Conservation (phyloP, 2,113 vertebrate species). For the Ammospiza nelsoni region DNA sequence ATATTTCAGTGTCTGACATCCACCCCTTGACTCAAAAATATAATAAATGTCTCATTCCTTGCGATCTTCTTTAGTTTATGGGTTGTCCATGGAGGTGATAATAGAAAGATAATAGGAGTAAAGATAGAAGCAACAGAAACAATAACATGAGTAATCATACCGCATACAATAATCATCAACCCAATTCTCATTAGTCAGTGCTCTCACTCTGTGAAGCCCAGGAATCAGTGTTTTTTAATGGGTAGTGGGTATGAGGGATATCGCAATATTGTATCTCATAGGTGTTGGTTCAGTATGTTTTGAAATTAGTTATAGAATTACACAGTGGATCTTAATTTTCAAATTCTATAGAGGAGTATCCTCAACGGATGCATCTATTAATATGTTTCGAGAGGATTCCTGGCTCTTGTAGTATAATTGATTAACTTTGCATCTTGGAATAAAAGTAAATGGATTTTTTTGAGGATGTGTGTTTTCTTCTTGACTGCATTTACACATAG, state of each 20-base stretch:
- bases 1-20: background rate
- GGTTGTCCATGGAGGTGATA: background rate
- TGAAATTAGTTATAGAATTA: background rate
- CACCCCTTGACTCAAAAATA: background rate
- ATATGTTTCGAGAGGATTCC: background rate
- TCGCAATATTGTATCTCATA: background rate
- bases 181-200: background rate
- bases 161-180: background rate
- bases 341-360: background rate
- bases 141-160: background rate
- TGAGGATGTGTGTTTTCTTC: background rate
- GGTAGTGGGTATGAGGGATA: background rate
- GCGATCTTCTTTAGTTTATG: background rate
- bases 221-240: background rate
- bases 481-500: background rate
- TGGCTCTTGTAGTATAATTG: no score
- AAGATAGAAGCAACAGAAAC: background rate
- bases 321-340: background rate
- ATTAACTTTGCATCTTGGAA: background rate
- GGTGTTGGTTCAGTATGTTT: background rate
- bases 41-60: background rate
- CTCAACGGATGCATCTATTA: background rate
- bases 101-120: background rate
- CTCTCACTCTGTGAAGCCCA: background rate
- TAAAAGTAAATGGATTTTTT: background rate